Evolutionary conservation across 1,140 invertebrate species (phyloP).

Genomic region (Teleogryllus occipitalis): DNA sequence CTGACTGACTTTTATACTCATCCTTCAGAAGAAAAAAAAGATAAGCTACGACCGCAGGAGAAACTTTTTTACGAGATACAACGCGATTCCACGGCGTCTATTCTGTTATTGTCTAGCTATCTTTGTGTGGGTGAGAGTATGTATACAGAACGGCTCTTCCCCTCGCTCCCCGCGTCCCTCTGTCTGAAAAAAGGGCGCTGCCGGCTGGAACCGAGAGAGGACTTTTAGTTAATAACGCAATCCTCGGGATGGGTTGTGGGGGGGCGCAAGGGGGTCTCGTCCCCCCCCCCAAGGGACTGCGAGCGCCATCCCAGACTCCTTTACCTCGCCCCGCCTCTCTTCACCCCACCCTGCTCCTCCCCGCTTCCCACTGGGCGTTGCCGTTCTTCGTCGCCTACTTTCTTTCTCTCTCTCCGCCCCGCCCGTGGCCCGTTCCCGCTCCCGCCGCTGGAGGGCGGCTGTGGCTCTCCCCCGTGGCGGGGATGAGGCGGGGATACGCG

Average conservation of each 20-base stretch:
- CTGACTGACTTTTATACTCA: background rate
- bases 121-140: background rate
- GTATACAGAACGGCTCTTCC: background rate
- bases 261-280: too few relatives aligned
- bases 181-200: background rate
- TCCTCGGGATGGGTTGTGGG: background rate
- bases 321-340: too few relatives aligned
- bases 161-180: background rate
- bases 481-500: too few relatives aligned
- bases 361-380: too few relatives aligned
- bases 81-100: background rate
- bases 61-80: background rate
- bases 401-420: too few relatives aligned
- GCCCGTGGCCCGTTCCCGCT: too few relatives aligned
- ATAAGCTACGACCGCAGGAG: background rate
- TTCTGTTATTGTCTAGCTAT: background rate
- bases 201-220: background rate
- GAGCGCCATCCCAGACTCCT: too few relatives aligned
- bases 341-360: too few relatives aligned
- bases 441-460: too few relatives aligned
- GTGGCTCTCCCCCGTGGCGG: too few relatives aligned
- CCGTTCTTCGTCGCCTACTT: too few relatives aligned
- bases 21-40: background rate
- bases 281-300: too few relatives aligned
- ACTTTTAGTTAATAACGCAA: background rate